These are phyloP conservation scores for Zaprionus ornatus DNA, from an alignment of 1,140 invertebrate genomes.

Conservation along the genomic window DNA sequence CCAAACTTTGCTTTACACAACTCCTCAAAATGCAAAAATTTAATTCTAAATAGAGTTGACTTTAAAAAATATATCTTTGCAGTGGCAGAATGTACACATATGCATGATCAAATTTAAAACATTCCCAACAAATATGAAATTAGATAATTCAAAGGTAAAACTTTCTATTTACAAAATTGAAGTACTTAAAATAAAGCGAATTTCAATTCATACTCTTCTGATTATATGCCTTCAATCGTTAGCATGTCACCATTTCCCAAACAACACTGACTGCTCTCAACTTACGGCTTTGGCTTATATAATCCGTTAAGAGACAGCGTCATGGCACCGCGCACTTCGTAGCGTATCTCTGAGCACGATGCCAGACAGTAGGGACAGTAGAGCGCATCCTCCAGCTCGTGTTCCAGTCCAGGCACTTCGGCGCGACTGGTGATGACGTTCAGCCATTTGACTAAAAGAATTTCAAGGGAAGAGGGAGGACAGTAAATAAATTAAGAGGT, in stretches of 20 bases:
- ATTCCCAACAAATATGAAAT: too few relatives aligned
- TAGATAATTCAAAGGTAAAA: too few relatives aligned
- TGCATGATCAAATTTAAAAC: too few relatives aligned
- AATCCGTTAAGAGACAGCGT: constrained; percentile 41
- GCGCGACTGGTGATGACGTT: constrained; percentile 79
- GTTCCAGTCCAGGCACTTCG: constrained; percentile 70
- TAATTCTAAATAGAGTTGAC: too few relatives aligned
- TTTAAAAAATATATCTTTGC: too few relatives aligned
- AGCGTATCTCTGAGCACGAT: constrained; percentile 67
- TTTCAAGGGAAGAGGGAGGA: background rate
- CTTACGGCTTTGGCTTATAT: constrained; percentile 51
- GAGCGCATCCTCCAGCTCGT: constrained; percentile 79
- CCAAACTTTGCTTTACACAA: too few relatives aligned
- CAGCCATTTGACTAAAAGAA: constrained; percentile 76
- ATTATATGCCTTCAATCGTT: background rate
- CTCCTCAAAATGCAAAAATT: too few relatives aligned
- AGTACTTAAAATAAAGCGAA: background rate
- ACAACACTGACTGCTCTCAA: background rate
- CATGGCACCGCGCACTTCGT: constrained; percentile 64
- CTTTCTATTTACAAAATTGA: too few relatives aligned
- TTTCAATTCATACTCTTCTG: background rate
- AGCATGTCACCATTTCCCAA: background rate
- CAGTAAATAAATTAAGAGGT: constrained; percentile 29
- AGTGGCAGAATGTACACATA: too few relatives aligned
- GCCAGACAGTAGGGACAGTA: constrained; percentile 77